These are phyloP conservation scores for Erebia aethiops DNA, from an alignment of 2,888 invertebrate genomes.

Conservation along the genomic window DNA sequence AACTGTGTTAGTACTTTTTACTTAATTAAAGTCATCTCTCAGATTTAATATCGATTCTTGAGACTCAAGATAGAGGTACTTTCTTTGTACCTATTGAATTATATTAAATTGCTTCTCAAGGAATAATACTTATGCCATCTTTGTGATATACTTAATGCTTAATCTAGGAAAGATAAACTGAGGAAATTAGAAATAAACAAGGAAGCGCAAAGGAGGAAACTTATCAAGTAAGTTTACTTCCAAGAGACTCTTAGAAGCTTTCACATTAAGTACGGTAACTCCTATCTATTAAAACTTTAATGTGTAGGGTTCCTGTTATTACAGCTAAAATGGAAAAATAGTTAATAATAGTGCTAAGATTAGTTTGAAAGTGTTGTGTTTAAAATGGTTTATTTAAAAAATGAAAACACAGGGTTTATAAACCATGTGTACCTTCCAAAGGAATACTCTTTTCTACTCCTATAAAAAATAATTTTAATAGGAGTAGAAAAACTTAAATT, in stretches of 20 bases:
- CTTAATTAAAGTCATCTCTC: too few relatives aligned
- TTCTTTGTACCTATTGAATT: too few relatives aligned
- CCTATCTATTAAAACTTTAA: slow-evolving; percentile 25
- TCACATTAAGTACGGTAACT: slow-evolving; percentile 16
- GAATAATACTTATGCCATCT: too few relatives aligned
- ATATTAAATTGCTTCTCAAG: too few relatives aligned
- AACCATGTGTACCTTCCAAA: too few relatives aligned
- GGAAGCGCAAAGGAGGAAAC: slow-evolving; percentile 17
- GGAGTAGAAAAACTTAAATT: not conserved
- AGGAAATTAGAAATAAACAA: slow-evolving; percentile 12
- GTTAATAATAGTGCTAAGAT: too few relatives aligned
- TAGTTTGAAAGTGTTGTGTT: too few relatives aligned
- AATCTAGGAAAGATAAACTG: not conserved
- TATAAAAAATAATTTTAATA: too few relatives aligned
- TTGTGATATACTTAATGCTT: not conserved
- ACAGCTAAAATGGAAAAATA: slow-evolving; percentile 3
- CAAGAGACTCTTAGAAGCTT: slow-evolving; percentile 26
- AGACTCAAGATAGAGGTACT: too few relatives aligned
- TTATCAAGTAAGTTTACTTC: slow-evolving; percentile 22
- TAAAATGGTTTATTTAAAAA: not conserved
- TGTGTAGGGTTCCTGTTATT: slow-evolving; percentile 16
- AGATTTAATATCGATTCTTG: too few relatives aligned
- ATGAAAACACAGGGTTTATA: not conserved
- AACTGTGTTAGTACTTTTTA: too few relatives aligned
- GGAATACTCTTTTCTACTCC: too few relatives aligned